Evolutionary conservation across 2,888 invertebrate genomes (phyloP).

Genomic region (Microplitis deprimator): DNA sequence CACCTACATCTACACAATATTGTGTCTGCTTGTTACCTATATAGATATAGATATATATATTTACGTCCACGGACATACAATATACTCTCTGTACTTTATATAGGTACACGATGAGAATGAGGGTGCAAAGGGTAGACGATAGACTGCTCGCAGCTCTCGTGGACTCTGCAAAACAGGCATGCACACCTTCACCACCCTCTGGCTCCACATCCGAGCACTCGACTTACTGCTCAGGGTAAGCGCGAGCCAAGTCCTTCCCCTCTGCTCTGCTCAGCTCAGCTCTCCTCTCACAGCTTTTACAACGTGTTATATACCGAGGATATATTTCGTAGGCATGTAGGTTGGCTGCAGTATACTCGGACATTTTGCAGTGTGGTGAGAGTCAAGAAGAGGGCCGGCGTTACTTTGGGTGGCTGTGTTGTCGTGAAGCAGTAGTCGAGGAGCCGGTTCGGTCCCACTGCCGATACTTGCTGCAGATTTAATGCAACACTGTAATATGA

Average conservation of each 20-base stretch:
- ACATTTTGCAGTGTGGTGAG: constrained; percentile 19
- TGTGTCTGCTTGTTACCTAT: constrained; percentile 2
- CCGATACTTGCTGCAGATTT: constrained; percentile 65
- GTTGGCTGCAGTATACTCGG: constrained; percentile 46
- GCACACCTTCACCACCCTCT: constrained; percentile 39
- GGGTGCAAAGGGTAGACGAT: constrained; percentile 53
- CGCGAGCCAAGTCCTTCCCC: constrained; percentile 25
- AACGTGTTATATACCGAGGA: constrained; percentile 55
- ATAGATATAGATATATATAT: constrained; percentile 28
- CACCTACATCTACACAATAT: constrained; percentile 43
- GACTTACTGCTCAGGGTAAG: constrained; percentile 9
- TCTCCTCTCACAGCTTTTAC: too few relatives aligned
- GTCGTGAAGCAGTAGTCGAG: too few relatives aligned
- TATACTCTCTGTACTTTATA: not conserved
- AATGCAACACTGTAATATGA: constrained; percentile 66
- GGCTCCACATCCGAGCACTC: constrained; percentile 14
- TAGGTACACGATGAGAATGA: constrained; percentile 31
- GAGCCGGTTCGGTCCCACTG: constrained; percentile 48
- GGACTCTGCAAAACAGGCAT: constrained; percentile 34
- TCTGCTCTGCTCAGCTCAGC: constrained; percentile 35
- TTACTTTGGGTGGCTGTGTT: too few relatives aligned
- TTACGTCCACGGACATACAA: not conserved
- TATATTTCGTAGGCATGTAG: constrained; percentile 61
- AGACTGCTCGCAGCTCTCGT: constrained; percentile 48
- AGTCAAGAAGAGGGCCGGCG: not conserved